Conservation (phyloP, 2,888 invertebrate genomes). For the Drosophila ezoana region DNA sequence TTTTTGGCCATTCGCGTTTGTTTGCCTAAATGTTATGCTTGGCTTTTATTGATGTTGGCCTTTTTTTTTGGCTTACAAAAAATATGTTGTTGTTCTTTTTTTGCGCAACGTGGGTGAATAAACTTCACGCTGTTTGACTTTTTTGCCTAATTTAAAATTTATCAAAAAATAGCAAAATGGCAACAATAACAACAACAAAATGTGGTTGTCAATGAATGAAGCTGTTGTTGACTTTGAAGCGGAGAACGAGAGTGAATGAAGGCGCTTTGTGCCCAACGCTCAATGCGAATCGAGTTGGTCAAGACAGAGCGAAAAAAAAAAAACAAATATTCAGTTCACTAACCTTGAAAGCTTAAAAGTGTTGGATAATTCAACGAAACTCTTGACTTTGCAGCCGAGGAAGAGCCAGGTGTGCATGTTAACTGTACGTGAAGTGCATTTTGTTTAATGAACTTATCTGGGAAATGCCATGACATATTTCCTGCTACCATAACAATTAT, state of each 20-base stretch:
- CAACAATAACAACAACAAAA: slow-evolving; percentile 30
- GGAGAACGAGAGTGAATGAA: slow-evolving; percentile 62
- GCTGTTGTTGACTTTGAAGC: slow-evolving; percentile 69
- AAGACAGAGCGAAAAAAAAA: slow-evolving; percentile 16
- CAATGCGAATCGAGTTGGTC: slow-evolving; percentile 40
- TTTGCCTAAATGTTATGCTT: slow-evolving; percentile 54
- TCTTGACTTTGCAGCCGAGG: not conserved
- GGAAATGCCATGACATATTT: too few relatives aligned
- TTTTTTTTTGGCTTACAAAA: slow-evolving; percentile 20
- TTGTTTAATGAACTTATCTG: too few relatives aligned
- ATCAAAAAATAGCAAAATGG: slow-evolving; percentile 20
- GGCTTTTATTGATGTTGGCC: slow-evolving; percentile 23
- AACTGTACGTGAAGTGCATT: too few relatives aligned
- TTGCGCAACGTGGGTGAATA: slow-evolving; percentile 73
- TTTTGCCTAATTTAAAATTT: slow-evolving; percentile 31
- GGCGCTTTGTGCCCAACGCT: slow-evolving; percentile 26
- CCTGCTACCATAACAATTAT: too few relatives aligned
- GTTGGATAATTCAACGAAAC: not conserved
- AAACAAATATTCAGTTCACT: slow-evolving; percentile 25
- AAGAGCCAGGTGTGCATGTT: too few relatives aligned
- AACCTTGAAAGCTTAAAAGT: slow-evolving; percentile 43
- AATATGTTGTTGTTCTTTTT: slow-evolving; percentile 5
- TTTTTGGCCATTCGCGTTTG: slow-evolving; percentile 31
- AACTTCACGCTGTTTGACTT: slow-evolving; percentile 60
- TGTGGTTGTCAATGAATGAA: slow-evolving; percentile 73